Base-by-base conservation (phyloP, 2,888 invertebrate genomes). In the Eupelmus urozonus region DNA sequence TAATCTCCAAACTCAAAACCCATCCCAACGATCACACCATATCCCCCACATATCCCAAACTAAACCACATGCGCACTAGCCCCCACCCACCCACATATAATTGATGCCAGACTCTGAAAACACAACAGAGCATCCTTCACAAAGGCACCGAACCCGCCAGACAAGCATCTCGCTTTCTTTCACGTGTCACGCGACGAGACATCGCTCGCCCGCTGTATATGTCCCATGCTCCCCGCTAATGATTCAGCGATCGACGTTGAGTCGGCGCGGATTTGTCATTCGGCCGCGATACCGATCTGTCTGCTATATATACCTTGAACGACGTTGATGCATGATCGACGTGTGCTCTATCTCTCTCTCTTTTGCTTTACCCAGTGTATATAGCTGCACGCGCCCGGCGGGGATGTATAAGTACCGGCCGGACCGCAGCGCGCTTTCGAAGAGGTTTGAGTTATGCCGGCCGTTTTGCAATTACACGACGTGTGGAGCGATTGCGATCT, bases 241-340 rank as follows among this genome's bases (percentile, higher is more conserved):
- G 78, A 53, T 67, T 78, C 67, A 63, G 57, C 66, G 69, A 69
- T 69, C 55, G 63, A 69, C 66, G 27, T 18, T 16, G 16, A 62
- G 29, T 62, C 57, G 20, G 13, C 3, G 29, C 9, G 20, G 42
- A 71, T 67, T 51, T 51, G 67, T 73, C 73, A 34, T 63, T 25
- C 45, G n/a, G 11, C 29, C 18, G 13, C 69, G 72, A 73, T 78
- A 73, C 23, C n/a, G 40, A 78, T 73, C 78, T 49, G n/a, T 5
- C 34, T 23, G 23, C 45, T 1, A 25, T n/a, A n/a, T n/a, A n/a
- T n/a, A n/a, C n/a, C n/a, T n/a, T n/a, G n/a, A n/a, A n/a, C 45
- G 76, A 70, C 63, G 69, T 69, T 78, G 78, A 78, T 78, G 42
- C 73, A 78, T 57, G 62, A 69, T 53, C 62, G 63, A 40, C 62